phyloP scores from a whole-genome alignment of 2,888 invertebrate species.

The Cheilosia vulpina region DNA sequence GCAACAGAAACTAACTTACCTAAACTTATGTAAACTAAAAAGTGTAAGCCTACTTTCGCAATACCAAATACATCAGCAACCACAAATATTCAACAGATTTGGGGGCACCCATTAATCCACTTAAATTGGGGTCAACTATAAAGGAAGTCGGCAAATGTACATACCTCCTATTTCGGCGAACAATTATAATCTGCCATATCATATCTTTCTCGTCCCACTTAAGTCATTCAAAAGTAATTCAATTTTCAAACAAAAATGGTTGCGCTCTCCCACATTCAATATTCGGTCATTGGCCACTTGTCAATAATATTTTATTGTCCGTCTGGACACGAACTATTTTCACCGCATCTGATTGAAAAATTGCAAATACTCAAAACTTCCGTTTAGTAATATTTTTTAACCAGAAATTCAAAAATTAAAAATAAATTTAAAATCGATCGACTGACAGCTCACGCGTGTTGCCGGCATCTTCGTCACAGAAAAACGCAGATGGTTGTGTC shows the following conservation, averaged over 20 bases:
- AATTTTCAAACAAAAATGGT: neutral
- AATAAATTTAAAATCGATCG: neutral
- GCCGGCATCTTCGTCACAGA: constrained; percentile 4
- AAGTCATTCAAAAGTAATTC: constrained; percentile 8
- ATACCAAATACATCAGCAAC: no score
- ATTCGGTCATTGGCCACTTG: constrained; percentile 11
- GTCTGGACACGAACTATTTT: neutral
- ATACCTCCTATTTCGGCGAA: neutral
- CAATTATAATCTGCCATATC: neutral
- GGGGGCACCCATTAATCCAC: no score
- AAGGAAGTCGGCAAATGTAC: neutral
- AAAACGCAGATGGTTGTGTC: constrained; percentile 29
- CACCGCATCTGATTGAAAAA: neutral
- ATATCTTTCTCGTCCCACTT: neutral
- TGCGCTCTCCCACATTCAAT: neutral
- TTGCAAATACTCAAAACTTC: constrained; percentile 6
- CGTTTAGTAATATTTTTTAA: neutral
- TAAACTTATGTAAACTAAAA: no score
- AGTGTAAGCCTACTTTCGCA: no score
- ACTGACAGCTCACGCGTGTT: constrained; percentile 44
- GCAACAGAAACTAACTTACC: no score
- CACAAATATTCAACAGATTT: no score
- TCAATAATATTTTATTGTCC: no score
- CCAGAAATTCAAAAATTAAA: neutral
- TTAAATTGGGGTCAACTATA: neutral